Evolutionary conservation across 2,113 vertebrate genomes (phyloP).

Genomic region (Triplophysa rosa): DNA sequence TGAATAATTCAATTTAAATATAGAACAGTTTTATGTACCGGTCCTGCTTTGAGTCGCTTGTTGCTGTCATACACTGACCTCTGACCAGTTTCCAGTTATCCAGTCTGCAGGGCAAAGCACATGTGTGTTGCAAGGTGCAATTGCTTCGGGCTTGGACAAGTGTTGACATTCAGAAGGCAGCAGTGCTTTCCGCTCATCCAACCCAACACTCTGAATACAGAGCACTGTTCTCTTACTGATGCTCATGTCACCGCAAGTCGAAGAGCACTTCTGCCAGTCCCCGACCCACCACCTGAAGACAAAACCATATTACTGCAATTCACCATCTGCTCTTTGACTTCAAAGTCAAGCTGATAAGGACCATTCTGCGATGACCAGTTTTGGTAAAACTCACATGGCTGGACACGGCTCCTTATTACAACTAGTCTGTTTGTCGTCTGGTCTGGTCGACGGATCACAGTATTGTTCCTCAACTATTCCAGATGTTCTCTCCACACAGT

Average conservation of each 20-base stretch:
- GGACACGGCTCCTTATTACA: slow-evolving; percentile 87
- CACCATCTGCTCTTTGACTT: background rate
- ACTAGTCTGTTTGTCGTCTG: slow-evolving; percentile 77
- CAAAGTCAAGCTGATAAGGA: background rate
- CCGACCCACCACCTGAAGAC: slow-evolving; percentile 87
- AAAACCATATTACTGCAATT: background rate
- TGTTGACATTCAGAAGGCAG: slow-evolving; percentile 74
- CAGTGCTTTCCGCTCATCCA: slow-evolving; percentile 84
- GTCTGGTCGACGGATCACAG: slow-evolving; percentile 79
- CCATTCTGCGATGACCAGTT: background rate
- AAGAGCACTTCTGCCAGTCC: slow-evolving; percentile 87
- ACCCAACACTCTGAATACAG: slow-evolving; percentile 83
- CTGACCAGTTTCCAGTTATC: slow-evolving; percentile 83
- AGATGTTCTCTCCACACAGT: slow-evolving; percentile 80
- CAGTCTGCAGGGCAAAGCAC: slow-evolving; percentile 84
- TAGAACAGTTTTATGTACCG: no score
- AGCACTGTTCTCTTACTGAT: slow-evolving; percentile 79
- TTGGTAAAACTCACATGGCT: slow-evolving; percentile 70
- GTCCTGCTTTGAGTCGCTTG: no score
- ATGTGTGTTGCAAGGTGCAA: slow-evolving; percentile 73
- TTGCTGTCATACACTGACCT: slow-evolving; percentile 72
- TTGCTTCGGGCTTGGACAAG: slow-evolving; percentile 74
- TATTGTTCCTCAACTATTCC: slow-evolving; percentile 83
- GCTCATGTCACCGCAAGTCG: slow-evolving; percentile 78
- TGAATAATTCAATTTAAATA: no score